Conservation (phyloP, 2,888 invertebrate genomes). For the Heliconius ismenius region DNA sequence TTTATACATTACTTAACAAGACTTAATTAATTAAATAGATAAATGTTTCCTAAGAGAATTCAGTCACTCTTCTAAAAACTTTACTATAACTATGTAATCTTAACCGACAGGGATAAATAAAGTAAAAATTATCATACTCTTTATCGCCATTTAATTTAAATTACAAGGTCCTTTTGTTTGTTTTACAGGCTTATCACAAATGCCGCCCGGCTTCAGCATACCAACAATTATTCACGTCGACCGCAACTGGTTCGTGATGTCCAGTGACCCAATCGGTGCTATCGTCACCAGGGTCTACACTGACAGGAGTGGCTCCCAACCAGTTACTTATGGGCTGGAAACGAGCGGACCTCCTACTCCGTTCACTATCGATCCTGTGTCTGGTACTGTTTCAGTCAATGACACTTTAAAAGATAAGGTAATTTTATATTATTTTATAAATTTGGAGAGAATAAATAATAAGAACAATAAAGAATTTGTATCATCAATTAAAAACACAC, state of each 20-base stretch:
- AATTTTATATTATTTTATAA: neutral
- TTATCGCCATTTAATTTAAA: neutral
- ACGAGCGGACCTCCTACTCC: constrained; percentile 83
- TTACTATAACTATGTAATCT: too few species aligned
- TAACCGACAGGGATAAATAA: too few species aligned
- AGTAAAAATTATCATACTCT: too few species aligned
- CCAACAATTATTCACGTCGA: constrained; percentile 87
- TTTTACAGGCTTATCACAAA: constrained; percentile 73
- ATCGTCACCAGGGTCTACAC: constrained; percentile 86
- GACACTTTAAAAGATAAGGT: constrained; percentile 89
- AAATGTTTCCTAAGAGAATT: too few species aligned
- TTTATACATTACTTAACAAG: too few species aligned
- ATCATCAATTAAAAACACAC: too few species aligned
- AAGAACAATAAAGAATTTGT: too few species aligned
- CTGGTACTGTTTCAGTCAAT: constrained; percentile 90
- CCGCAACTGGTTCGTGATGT: constrained; percentile 88
- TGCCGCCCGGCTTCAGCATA: constrained; percentile 77
- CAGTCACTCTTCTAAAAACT: too few species aligned
- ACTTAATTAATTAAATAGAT: too few species aligned
- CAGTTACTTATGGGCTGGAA: constrained; percentile 86
- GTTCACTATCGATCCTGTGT: constrained; percentile 87
- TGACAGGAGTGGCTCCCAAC: constrained; percentile 83
- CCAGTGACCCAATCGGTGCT: constrained; percentile 87
- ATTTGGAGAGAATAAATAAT: neutral
- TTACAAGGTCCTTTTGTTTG: constrained; percentile 20